Evolutionary conservation across 2,113 vertebrate species (phyloP).

Genomic region (Picathartes gymnocephalus): DNA sequence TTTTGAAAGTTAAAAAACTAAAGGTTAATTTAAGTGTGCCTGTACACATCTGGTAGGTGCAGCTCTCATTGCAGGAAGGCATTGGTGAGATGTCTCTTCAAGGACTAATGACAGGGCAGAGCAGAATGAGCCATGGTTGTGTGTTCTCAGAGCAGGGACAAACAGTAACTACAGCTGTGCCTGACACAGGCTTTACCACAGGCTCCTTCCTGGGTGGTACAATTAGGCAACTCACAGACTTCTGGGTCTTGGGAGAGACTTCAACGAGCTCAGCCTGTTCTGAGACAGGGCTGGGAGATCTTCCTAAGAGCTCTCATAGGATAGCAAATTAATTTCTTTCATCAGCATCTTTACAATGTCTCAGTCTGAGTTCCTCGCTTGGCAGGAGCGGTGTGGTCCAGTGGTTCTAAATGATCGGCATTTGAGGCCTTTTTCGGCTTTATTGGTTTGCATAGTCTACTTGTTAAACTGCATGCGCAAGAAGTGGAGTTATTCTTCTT

Average conservation of each 20-base stretch:
- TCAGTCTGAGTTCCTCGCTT: neutral
- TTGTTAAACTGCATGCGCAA: neutral
- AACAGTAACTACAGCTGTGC: neutral
- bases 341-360: neutral
- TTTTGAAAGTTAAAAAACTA: neutral
- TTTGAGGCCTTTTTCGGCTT: neutral
- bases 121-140: neutral
- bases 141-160: neutral
- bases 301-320: neutral
- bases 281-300: neutral
- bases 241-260: neutral
- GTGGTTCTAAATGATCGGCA: neutral
- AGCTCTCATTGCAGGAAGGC: neutral
- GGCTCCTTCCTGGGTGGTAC: neutral
- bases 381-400: fast-evolving
- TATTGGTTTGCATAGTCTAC: neutral
- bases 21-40: neutral
- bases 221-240: neutral
- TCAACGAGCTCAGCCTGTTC: neutral
- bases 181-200: neutral
- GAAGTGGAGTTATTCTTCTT: neutral
- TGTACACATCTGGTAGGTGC: neutral
- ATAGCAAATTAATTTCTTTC: neutral
- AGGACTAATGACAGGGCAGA: neutral
- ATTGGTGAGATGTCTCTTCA: neutral